Percentiles rank a stretch among this genome's conserved stretches.
These are phyloP conservation scores for Torymus aiolomorphi DNA, from an alignment of 2,888 invertebrate species.

Conservation along the genomic window DNA sequence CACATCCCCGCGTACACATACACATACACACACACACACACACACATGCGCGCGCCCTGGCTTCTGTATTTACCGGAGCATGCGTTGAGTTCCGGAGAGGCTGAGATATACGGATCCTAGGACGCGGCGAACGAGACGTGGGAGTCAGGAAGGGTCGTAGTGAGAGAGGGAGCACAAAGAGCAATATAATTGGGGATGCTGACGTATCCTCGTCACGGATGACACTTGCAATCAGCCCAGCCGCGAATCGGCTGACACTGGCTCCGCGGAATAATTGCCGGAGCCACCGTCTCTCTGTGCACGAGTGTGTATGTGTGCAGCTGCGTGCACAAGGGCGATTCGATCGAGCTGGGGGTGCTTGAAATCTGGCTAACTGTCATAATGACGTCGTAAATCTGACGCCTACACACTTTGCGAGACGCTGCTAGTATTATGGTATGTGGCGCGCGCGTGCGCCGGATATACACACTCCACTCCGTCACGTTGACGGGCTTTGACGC, in stretches of 20 bases:
- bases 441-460: no score
- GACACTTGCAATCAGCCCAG: constrained; percentile 52
- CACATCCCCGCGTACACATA: no score
- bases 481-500: neutral
- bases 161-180: constrained; percentile 39
- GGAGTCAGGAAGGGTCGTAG: no score
- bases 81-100: neutral
- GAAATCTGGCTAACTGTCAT: constrained; percentile 34
- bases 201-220: constrained; percentile 39
- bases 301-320: neutral
- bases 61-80: no score
- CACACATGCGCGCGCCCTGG: no score
- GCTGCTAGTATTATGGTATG: neutral
- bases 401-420: neutral
- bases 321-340: constrained; percentile 6
- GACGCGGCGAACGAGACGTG: constrained; percentile 12
- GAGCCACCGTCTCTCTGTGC: neutral
- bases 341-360: neutral
- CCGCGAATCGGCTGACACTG: constrained; percentile 24
- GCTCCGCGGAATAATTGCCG: constrained; percentile 33
- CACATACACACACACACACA: no score
- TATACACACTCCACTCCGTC: neutral
- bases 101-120: constrained; percentile 3
- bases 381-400: constrained; percentile 27
- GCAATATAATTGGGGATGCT: constrained; percentile 44